Conservation (phyloP, 1,140 invertebrate genomes). For the Halesus radiatus region DNA sequence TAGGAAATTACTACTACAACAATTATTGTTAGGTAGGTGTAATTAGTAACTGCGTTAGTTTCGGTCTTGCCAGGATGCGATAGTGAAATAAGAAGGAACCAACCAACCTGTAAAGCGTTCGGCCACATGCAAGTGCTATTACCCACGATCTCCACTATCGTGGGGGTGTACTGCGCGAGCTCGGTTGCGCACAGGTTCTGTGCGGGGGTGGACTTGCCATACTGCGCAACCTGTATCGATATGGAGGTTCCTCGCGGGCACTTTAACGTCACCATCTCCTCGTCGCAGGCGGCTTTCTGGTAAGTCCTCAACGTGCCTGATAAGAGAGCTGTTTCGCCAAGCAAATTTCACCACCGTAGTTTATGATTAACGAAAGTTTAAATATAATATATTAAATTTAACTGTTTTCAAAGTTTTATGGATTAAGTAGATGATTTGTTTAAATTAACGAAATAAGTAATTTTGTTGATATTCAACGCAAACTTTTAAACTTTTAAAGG, state of each 20-base stretch:
- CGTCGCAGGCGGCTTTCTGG: constrained; percentile 89
- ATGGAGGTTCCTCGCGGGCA: constrained; percentile 91
- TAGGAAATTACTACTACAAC: too few species aligned
- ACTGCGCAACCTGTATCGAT: constrained; percentile 84
- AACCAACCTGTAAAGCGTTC: constrained; percentile 70
- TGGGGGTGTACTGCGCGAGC: constrained; percentile 73
- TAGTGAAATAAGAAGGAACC: constrained; percentile 21
- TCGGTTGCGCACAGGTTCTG: constrained; percentile 81
- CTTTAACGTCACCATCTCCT: constrained; percentile 84
- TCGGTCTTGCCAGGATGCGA: constrained; percentile 13
- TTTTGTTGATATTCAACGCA: too few species aligned
- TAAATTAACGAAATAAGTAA: not conserved
- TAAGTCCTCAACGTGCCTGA: constrained; percentile 90
- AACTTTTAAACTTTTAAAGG: too few species aligned
- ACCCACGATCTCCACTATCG: constrained; percentile 67
- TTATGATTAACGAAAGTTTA: not conserved
- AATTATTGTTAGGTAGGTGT: too few species aligned
- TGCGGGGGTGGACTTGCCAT: constrained; percentile 64
- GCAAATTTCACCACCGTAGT: not conserved
- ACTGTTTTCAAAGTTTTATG: too few species aligned
- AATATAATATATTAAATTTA: too few species aligned
- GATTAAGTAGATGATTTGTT: not conserved
- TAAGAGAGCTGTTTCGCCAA: constrained; percentile 78
- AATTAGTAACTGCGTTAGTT: too few species aligned
- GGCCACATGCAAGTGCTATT: constrained; percentile 69